These are phyloP conservation scores for Drosophila paucipuncta DNA, from an alignment of 2,888 invertebrate species.

Conservation along the genomic window DNA sequence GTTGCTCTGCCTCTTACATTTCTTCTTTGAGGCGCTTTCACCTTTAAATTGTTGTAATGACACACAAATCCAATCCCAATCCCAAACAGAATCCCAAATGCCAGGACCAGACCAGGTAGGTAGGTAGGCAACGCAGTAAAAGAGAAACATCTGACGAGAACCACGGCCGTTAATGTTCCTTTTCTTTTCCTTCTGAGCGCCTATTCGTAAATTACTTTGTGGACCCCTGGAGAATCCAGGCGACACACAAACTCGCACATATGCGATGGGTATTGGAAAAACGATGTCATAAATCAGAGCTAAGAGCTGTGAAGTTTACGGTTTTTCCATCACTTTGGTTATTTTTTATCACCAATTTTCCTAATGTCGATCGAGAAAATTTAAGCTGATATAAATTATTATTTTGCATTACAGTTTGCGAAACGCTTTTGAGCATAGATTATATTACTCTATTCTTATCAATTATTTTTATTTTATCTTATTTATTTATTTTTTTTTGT, in stretches of 20 bases:
- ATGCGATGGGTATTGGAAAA: not conserved
- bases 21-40: slow-evolving; percentile 56
- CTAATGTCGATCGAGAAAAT: not conserved
- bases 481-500: slow-evolving; percentile 2
- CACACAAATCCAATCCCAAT: slow-evolving; percentile 43
- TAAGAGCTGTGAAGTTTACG: slow-evolving; percentile 13
- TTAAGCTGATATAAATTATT: not conserved
- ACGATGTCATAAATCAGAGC: slow-evolving; percentile 31
- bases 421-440: not conserved
- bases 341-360: slow-evolving; percentile 8
- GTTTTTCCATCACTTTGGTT: not conserved
- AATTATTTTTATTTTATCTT: not conserved
- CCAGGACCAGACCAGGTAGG: slow-evolving; percentile 21
- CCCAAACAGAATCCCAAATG: not conserved
- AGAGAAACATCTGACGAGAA: not conserved
- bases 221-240: slow-evolving; percentile 27
- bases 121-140: slow-evolving; percentile 41
- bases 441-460: not conserved
- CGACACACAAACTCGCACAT: slow-evolving; percentile 1
- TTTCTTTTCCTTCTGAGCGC: slow-evolving; percentile 46
- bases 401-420: not conserved
- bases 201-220: slow-evolving; percentile 74
- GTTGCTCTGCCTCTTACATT: slow-evolving; percentile 33
- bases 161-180: slow-evolving; percentile 5
- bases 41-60: slow-evolving; percentile 47